These are phyloP conservation scores for Psophia crepitans DNA, from an alignment of 2,113 vertebrate genomes.

Conservation along the genomic window DNA sequence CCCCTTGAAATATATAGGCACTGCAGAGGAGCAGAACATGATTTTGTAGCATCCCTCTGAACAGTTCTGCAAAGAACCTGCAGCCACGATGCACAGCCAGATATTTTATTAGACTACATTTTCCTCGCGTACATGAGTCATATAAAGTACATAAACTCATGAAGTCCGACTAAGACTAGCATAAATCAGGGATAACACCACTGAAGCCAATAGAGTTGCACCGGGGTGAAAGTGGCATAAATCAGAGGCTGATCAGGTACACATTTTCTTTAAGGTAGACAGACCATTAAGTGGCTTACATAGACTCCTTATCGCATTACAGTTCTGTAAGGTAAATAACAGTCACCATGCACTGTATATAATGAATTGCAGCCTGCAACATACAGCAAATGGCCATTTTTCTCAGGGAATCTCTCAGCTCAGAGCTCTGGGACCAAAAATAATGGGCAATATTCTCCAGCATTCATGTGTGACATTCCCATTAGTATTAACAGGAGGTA, in stretches of 20 bases:
- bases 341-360: conserved; percentile 28
- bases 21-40: conserved; percentile 3
- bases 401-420: conserved; percentile 46
- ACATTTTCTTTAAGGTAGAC: conserved; percentile 62
- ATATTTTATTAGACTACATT: conserved; percentile 51
- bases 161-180: conserved; percentile 18
- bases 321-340: conserved; percentile 60
- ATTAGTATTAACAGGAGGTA: conserved; percentile 62
- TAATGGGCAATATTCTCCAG: conserved; percentile 66
- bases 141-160: conserved; percentile 55
- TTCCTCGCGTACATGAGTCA: background rate
- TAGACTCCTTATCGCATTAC: conserved; percentile 59
- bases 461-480: conserved; percentile 59
- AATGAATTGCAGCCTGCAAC: conserved; percentile 50
- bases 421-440: conserved; percentile 57
- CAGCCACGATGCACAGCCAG: background rate
- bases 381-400: conserved; percentile 59
- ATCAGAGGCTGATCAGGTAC: conserved; percentile 58
- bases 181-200: conserved; percentile 42
- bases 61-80: conserved; percentile 4
- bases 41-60: background rate
- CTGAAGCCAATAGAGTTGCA: conserved; percentile 10
- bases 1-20: background rate
- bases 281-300: conserved; percentile 60
- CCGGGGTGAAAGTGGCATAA: conserved; percentile 43